Base-by-base conservation (phyloP, 2,888 invertebrate genomes). In the Sinopyrophorus schimmeli region DNA sequence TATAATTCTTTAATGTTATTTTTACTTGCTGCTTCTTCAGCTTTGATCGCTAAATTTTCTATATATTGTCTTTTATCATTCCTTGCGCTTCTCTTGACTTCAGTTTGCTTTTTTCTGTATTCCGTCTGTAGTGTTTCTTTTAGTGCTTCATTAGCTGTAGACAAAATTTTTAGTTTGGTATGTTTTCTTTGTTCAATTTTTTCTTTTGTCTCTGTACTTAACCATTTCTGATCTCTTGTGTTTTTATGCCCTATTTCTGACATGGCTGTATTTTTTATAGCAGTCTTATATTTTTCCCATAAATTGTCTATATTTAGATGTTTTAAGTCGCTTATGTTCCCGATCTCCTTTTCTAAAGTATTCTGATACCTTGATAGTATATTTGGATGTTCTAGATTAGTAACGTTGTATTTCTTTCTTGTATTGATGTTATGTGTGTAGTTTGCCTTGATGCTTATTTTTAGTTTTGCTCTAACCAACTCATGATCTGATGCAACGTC, bases 141-240 rank as follows among this genome's bases (percentile, higher is more conserved):
- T 27, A 27, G 9, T 27, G 12, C 3, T 27, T 27, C 27, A 27
- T 27, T 27, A 27, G 27, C 12, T 27, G 27, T 27, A 27, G 27
- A 27, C 12, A 27, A 27, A 3, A 27, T n/a, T n/a, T n/a, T n/a
- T n/a, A n/a, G n/a, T n/a, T n/a, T n/a, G n/a, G n/a, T n/a, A n/a
- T n/a, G n/a, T 31, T 17, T 31, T 17, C 31, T 31, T 31, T 31
- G 16, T 31, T 31, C 31, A 5, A 16, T 16, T 31, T 31, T 31
- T 17, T 16, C 16, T 12, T 31, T 16, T 31, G 31, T 31, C 31
- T 31, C 17, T 17, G 9, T 15, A n/a, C 9, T 31, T 31, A 31
- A 17, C 31, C 31, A 31, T 17, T 15, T 15, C 17, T 31, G 15
- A 17, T 31, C 31, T 17, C n/a, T 31, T 31, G 9, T 31, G 7